These are phyloP conservation scores for Barypeithes pellucidus DNA, from an alignment of 2,888 invertebrate genomes.

Conservation along the genomic window DNA sequence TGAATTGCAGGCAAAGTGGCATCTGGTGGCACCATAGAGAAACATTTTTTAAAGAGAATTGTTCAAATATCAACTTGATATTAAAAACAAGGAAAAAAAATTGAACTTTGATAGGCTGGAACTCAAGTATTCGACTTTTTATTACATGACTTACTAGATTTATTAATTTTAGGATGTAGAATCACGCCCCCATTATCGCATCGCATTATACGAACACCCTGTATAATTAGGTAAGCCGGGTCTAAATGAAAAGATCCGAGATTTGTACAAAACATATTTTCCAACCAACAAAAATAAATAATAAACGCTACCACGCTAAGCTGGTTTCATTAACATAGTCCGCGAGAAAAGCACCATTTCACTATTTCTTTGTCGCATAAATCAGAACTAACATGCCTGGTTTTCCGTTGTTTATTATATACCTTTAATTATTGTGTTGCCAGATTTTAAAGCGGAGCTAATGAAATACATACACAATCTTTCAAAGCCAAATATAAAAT, in stretches of 20 bases:
- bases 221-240: slow-evolving; percentile 14
- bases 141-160: too few species aligned
- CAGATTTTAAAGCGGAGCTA: slow-evolving; percentile 28
- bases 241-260: slow-evolving; percentile 17
- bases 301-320: slow-evolving; percentile 46
- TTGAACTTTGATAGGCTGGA: too few species aligned
- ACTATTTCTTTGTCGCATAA: slow-evolving; percentile 51
- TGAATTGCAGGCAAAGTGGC: too few species aligned
- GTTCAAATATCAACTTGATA: too few species aligned
- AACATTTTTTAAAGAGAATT: too few species aligned
- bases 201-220: too few species aligned
- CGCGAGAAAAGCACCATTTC: slow-evolving; percentile 45
- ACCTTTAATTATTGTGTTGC: slow-evolving; percentile 47
- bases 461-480: neutral
- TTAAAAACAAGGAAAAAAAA: too few species aligned
- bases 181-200: too few species aligned
- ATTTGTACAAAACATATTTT: slow-evolving; percentile 36
- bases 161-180: too few species aligned
- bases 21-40: too few species aligned
- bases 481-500: neutral
- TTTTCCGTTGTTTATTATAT: slow-evolving; percentile 46
- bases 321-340: slow-evolving; percentile 47
- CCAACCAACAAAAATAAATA: slow-evolving; percentile 36
- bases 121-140: too few species aligned
- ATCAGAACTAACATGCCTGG: slow-evolving; percentile 43